Percentiles rank a stretch among this genome's conserved stretches.
phyloP scores from a whole-genome alignment of 2,888 invertebrate species.

The Erebia palarica region DNA sequence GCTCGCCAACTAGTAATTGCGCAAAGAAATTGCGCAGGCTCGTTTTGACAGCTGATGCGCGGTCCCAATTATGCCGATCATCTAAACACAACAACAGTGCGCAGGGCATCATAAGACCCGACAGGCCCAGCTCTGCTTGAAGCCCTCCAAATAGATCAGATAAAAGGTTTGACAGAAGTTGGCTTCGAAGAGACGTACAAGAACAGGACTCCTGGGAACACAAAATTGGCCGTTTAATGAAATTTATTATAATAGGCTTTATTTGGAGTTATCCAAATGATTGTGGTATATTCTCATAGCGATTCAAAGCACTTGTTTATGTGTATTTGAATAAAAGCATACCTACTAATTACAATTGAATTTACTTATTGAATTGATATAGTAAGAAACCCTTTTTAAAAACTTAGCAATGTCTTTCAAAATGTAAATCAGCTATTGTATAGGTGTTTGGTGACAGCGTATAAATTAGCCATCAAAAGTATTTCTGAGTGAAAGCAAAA shows the following conservation, averaged over 20 bases:
- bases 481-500: background rate
- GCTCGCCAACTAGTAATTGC: conserved; percentile 61
- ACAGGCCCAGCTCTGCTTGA: conserved; percentile 57
- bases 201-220: conserved; percentile 65
- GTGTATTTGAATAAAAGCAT: too few species aligned
- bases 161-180: conserved; percentile 61
- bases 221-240: background rate
- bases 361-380: too few species aligned
- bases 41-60: conserved; percentile 56
- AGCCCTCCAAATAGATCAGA: conserved; percentile 66
- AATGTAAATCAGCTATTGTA: too few species aligned
- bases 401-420: too few species aligned
- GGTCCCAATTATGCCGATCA: conserved; percentile 72
- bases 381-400: too few species aligned
- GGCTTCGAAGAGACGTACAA: conserved; percentile 64
- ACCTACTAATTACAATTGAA: too few species aligned
- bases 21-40: conserved; percentile 64
- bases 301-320: too few species aligned
- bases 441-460: too few species aligned
- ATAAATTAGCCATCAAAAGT: background rate
- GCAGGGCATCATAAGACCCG: conserved; percentile 65
- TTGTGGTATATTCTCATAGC: too few species aligned
- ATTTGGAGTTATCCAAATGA: too few species aligned
- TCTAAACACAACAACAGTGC: conserved; percentile 71
- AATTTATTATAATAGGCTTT: background rate